phyloP scores from a whole-genome alignment of 2,797 vertebrate genomes.

The Lutjanus campechanus region DNA sequence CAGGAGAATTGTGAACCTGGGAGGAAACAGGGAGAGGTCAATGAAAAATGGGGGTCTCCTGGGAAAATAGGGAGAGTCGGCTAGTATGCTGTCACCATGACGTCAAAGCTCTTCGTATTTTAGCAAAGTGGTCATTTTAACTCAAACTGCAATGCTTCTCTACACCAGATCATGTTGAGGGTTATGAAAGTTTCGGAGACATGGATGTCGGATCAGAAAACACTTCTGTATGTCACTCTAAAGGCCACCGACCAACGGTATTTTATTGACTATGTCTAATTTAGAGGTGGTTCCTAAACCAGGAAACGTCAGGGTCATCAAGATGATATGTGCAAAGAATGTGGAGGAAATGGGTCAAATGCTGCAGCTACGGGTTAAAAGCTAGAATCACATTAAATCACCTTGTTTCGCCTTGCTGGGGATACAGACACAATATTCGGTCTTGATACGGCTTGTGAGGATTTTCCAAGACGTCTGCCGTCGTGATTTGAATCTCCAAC shows the following conservation, averaged over 20 bases:
- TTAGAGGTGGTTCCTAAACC: background rate
- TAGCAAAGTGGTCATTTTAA: background rate
- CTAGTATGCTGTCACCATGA: background rate
- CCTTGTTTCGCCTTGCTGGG: background rate
- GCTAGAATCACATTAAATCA: background rate
- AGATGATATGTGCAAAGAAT: background rate
- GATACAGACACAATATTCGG: background rate
- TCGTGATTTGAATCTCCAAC: slow-evolving; percentile 41
- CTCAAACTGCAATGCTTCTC: background rate
- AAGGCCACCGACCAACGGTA: background rate
- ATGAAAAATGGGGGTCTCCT: no score
- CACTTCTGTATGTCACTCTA: background rate
- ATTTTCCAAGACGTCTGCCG: slow-evolving; percentile 30
- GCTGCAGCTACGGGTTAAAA: background rate
- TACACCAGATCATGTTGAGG: background rate
- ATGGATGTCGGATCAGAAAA: background rate
- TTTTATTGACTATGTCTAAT: background rate
- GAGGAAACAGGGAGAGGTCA: no score
- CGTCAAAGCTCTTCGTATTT: background rate
- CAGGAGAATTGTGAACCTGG: no score
- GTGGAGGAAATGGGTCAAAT: background rate
- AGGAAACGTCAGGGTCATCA: background rate
- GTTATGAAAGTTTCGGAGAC: background rate
- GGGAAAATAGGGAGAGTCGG: no score
- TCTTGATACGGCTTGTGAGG: background rate